phyloP scores from a whole-genome alignment of 2,113 vertebrate genomes.

The Serinus canaria region DNA sequence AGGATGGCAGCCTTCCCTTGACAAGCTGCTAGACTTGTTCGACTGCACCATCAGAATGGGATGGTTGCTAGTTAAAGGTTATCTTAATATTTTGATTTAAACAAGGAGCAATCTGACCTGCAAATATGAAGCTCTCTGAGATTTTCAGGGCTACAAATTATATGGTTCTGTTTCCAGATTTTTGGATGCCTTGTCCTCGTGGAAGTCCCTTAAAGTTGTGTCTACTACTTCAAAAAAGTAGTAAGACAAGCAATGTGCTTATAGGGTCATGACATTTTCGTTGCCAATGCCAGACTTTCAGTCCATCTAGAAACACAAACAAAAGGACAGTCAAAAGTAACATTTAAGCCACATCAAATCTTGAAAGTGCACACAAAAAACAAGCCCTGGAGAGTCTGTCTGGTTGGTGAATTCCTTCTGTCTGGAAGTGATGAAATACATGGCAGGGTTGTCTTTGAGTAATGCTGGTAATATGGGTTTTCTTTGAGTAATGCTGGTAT shows the following conservation, averaged over 20 bases:
- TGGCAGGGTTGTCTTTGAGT: background rate
- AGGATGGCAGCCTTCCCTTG: background rate
- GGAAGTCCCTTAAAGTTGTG: background rate
- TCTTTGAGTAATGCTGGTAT: background rate
- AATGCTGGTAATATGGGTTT: background rate
- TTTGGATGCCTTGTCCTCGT: background rate
- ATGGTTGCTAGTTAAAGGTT: background rate
- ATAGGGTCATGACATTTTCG: background rate
- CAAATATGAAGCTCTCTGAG: background rate
- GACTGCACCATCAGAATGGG: background rate
- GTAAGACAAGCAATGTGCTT: background rate
- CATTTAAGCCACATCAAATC: background rate
- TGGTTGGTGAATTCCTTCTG: slow-evolving; percentile 41
- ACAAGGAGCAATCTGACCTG: background rate
- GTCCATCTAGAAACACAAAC: background rate
- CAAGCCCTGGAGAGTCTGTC: background rate
- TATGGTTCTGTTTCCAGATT: background rate
- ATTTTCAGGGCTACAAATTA: background rate
- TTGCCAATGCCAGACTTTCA: background rate
- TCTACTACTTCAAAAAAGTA: background rate
- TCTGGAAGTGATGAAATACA: slow-evolving; percentile 9
- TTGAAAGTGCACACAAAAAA: background rate
- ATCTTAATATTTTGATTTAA: background rate
- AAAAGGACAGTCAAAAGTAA: background rate
- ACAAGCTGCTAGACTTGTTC: background rate